Conservation (phyloP, 2,888 invertebrate species). For the Epsilonema sp. region DNA sequence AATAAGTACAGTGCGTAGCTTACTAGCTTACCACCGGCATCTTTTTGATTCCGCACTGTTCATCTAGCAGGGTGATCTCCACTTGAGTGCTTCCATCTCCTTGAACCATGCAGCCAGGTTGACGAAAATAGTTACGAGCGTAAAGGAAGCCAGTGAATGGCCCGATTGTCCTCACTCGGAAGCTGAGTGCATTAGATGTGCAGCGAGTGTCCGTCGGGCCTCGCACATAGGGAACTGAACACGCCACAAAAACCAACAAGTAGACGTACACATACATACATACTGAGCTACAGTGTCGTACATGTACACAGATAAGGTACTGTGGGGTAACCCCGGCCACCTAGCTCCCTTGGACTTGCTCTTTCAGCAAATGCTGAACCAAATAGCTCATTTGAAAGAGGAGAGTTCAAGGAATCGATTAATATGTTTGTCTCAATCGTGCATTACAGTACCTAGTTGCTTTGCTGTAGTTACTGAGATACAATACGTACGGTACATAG, state of each 20-base stretch:
- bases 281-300: no score
- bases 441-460: no score
- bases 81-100: not conserved
- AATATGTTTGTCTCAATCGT: no score
- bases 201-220: slow-evolving; percentile 22
- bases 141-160: slow-evolving; percentile 22
- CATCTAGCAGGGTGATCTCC: not conserved
- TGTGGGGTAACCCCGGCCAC: no score
- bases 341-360: no score
- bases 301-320: no score
- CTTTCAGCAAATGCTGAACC: no score
- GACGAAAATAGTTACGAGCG: slow-evolving; percentile 19
- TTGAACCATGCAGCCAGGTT: slow-evolving; percentile 13
- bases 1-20: no score
- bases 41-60: not conserved
- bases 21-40: not conserved
- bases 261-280: no score
- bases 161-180: slow-evolving; percentile 20
- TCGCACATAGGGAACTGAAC: slow-evolving; percentile 19
- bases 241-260: not conserved
- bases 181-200: slow-evolving; percentile 18
- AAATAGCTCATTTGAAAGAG: not conserved
- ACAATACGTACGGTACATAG: no score
- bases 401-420: no score
- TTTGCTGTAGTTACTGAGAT: no score